Conservation (phyloP, 2,113 vertebrate genomes). For the Thomomys bottae region DNA sequence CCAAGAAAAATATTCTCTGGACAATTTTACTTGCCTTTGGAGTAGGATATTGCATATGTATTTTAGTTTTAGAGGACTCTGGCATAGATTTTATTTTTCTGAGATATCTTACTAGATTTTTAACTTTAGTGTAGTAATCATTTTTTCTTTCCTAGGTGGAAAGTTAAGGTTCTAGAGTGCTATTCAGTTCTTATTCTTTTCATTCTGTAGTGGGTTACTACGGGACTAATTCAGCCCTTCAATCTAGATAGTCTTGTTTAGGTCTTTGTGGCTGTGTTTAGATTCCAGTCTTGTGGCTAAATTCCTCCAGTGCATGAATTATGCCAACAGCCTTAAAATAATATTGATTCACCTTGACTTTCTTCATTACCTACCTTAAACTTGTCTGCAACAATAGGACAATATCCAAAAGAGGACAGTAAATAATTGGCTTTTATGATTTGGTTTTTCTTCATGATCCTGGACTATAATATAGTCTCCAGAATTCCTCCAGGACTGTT, state of each 20-base stretch:
- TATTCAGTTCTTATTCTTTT: background rate
- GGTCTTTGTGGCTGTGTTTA: background rate
- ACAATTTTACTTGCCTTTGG: constrained; percentile 38
- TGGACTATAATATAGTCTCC: background rate
- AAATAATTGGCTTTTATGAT: background rate
- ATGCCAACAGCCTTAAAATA: constrained; percentile 8
- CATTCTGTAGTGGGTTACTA: background rate
- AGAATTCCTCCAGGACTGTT: background rate
- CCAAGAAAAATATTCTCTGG: constrained; percentile 41
- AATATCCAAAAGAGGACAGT: constrained; percentile 14
- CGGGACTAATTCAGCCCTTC: background rate
- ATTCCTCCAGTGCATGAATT: constrained; percentile 24
- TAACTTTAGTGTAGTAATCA: background rate
- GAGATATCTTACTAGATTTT: constrained; percentile 31
- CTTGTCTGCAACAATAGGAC: background rate
- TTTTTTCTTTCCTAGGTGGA: constrained; percentile 16
- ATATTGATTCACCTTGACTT: background rate
- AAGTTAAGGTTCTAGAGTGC: background rate
- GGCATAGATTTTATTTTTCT: constrained; percentile 48
- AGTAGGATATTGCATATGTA: background rate
- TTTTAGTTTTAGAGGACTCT: constrained; percentile 41
- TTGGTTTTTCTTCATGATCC: background rate
- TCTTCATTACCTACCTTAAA: background rate
- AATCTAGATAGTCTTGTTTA: constrained; percentile 21
- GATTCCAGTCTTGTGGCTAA: background rate